Base-by-base conservation (phyloP, 2,888 invertebrate species). In the Bombylius discolor region DNA sequence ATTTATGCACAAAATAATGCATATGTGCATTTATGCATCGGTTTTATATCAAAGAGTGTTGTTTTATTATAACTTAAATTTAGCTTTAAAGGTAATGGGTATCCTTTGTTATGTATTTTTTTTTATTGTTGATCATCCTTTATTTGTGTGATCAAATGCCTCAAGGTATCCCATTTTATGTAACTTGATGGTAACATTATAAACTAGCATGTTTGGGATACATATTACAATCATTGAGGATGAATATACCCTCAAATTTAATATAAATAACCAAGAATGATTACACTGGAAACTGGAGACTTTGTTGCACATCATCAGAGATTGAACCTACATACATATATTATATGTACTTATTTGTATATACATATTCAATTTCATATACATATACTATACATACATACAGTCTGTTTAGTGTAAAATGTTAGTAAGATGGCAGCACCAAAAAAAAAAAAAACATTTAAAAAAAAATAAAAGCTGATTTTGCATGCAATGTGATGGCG, bases 1-100 rank as follows among this genome's bases (percentile, higher is more conserved):
- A 61, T 61, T 61, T 60, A 60, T 61, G 59, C 58, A 39, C 31
- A 55, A 51, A 60, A 55, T 53, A 55, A 55, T 55, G 58, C 56
- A 56, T 51, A 56, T 47, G 58, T 51, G 52, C 56, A 54, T 58
- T 54, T 34, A 53, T 48, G 52, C 53, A 54, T 47, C 52, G 36
- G 54, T 33, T 50, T 50, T 53, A 50, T 48, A 39, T 51, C 47
- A 39, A 45, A 42, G 39, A 42, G 11, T 42, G 12, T 11, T 42
- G 8, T 42, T 4, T 42, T 42, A 4, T 11, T 42, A 42, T 42
- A 11, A 11, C 4, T 42, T 42, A 5, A 11, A 42, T 42, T 42
- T 42, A 8, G 12, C 11, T 42, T 11, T 11, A 42, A 4, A 42
- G 12, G 12, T 42, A 42, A 42, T 42, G 39, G 39, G 12, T 42